Evolutionary conservation across 2,113 vertebrate genomes (phyloP).

Genomic region (Cephalopterus ornatus): DNA sequence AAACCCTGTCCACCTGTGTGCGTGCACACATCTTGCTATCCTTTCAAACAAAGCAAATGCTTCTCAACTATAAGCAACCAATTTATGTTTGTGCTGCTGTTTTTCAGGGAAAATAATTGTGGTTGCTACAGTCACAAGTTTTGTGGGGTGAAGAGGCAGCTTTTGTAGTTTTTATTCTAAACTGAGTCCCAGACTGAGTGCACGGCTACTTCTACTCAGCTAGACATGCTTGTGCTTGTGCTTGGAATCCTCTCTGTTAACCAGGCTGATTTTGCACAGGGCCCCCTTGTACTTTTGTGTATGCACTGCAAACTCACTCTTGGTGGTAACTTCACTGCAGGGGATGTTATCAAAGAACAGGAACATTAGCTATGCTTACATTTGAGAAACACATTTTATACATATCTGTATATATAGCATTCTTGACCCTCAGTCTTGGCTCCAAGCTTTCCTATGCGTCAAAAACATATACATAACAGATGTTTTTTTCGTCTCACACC

Average conservation of each 20-base stretch:
- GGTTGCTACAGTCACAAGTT: not conserved
- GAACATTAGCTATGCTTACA: not conserved
- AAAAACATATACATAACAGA: not conserved
- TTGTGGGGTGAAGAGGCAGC: not conserved
- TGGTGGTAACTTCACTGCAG: not conserved
- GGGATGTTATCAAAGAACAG: not conserved
- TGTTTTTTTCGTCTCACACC: constrained; percentile 1
- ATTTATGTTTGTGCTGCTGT: not conserved
- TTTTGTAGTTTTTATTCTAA: not conserved
- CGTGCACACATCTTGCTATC: not conserved
- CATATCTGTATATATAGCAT: not conserved
- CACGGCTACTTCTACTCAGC: not conserved
- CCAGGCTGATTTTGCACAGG: not conserved
- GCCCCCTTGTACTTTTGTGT: not conserved
- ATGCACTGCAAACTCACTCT: not conserved
- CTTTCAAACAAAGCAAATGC: not conserved
- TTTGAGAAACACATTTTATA: not conserved
- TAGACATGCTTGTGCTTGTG: not conserved
- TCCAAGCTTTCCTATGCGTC: not conserved
- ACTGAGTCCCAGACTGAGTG: not conserved
- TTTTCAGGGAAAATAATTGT: not conserved
- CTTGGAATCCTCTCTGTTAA: not conserved
- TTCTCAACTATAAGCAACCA: not conserved
- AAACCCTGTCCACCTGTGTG: not conserved
- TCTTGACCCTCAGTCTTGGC: constrained; percentile 17